phyloP scores from a whole-genome alignment of 2,797 vertebrate genomes.

The Furcifer pardalis region DNA sequence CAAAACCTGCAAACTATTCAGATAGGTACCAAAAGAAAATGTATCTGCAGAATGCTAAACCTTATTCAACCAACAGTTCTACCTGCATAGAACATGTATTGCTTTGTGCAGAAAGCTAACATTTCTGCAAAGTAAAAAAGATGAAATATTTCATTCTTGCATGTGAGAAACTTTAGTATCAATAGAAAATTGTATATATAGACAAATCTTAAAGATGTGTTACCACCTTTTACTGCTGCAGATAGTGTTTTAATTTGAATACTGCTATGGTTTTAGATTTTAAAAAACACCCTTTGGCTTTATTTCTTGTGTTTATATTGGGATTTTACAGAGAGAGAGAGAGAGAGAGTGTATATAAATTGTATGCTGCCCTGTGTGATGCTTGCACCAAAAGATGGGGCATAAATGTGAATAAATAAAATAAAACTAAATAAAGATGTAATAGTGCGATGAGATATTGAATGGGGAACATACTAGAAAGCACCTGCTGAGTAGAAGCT shows the following conservation, averaged over 20 bases:
- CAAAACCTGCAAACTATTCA: conserved; percentile 70
- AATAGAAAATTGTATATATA: not conserved
- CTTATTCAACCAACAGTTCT: not conserved
- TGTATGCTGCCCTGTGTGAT: no score
- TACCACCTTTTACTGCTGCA: no score
- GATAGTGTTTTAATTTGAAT: no score
- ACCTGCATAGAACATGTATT: not conserved
- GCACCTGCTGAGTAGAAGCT: not conserved
- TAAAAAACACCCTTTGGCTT: no score
- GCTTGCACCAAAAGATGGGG: no score
- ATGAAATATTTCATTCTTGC: not conserved
- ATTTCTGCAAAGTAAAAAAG: not conserved
- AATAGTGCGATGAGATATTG: no score
- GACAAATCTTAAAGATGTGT: not conserved
- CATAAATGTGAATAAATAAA: no score
- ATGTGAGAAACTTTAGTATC: not conserved
- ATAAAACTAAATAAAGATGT: no score
- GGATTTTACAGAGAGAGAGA: no score
- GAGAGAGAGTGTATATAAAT: no score
- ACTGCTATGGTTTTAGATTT: no score
- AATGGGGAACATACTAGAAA: not conserved
- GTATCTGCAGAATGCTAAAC: not conserved
- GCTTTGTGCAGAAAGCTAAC: not conserved
- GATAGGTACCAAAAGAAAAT: conserved; percentile 79
- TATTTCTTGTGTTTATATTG: no score